Percentiles rank a stretch among this genome's conserved stretches.
These are phyloP conservation scores for Drosophila bocqueti DNA, from an alignment of 1,140 invertebrate species.

Conservation along the genomic window DNA sequence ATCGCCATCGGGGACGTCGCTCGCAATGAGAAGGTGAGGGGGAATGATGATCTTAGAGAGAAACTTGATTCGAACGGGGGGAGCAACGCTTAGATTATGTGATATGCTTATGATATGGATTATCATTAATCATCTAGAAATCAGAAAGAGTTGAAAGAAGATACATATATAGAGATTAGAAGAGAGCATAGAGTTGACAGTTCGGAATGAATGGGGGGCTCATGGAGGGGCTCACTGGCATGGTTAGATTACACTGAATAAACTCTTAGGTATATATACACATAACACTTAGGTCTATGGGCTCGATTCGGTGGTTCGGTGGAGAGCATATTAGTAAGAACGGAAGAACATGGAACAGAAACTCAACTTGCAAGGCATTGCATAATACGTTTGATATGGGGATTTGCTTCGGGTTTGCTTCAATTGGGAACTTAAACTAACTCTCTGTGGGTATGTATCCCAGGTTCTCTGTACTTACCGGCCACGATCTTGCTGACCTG, in stretches of 20 bases:
- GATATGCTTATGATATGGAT: slow-evolving; percentile 78
- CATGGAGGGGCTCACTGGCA: slow-evolving; percentile 21
- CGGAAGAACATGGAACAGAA: slow-evolving; percentile 66
- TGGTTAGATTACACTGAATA: slow-evolving; percentile 56
- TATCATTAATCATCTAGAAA: slow-evolving; percentile 84
- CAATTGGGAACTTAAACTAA: slow-evolving; percentile 50
- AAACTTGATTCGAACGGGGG: slow-evolving; percentile 44
- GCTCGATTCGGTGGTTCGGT: slow-evolving; percentile 27
- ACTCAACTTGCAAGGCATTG: slow-evolving; percentile 72
- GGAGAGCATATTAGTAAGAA: slow-evolving; percentile 63
- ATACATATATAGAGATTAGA: slow-evolving; percentile 81
- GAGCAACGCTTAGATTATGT: slow-evolving; percentile 61
- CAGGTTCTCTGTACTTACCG: slow-evolving; percentile 87
- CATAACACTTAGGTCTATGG: slow-evolving; percentile 33
- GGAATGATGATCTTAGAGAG: slow-evolving; percentile 43
- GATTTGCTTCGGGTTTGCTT: slow-evolving; percentile 39
- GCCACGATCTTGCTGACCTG: slow-evolving; percentile 97
- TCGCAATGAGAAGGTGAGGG: slow-evolving; percentile 57
- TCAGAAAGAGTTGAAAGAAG: slow-evolving; percentile 80
- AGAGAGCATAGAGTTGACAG: slow-evolving; percentile 76
- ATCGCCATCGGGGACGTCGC: slow-evolving; percentile 30
- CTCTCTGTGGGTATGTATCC: not conserved
- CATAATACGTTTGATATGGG: slow-evolving; percentile 46
- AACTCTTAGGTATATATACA: slow-evolving; percentile 57
- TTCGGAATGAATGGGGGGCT: slow-evolving; percentile 33